Conservation (phyloP, 1,140 invertebrate genomes). For the Carposina sasakii region DNA sequence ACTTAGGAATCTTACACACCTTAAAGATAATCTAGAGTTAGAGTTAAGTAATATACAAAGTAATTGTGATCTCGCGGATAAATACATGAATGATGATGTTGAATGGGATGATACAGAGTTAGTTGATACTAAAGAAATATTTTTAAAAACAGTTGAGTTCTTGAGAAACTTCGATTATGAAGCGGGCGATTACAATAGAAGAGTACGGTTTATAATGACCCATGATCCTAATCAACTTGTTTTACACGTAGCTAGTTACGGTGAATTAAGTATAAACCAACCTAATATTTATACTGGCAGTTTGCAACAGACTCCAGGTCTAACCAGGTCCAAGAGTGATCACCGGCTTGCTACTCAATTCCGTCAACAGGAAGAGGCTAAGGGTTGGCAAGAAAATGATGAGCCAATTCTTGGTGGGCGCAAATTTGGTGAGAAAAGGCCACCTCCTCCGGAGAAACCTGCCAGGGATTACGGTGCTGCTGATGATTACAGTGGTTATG, state of each 20-base stretch:
- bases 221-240: constrained; percentile 93
- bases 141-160: constrained; percentile 94
- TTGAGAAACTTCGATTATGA: constrained; percentile 95
- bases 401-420: constrained; percentile 79
- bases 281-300: constrained; percentile 72
- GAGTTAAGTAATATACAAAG: constrained; percentile 94
- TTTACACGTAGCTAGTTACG: constrained; percentile 87
- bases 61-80: constrained; percentile 97
- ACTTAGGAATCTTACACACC: constrained; percentile 83
- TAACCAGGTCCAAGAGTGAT: constrained; percentile 95
- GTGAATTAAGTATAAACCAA: constrained; percentile 87
- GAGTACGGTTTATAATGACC: constrained; percentile 88
- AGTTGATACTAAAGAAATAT: constrained; percentile 95
- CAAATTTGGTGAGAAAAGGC: constrained; percentile 80
- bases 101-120: constrained; percentile 92
- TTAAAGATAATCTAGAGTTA: constrained; percentile 94
- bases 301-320: constrained; percentile 78
- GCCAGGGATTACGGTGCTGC: constrained; percentile 71
- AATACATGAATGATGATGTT: constrained; percentile 89
- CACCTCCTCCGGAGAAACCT: constrained; percentile 67
- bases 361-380: constrained; percentile 85
- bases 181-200: constrained; percentile 88
- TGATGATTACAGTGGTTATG: constrained; percentile 76
- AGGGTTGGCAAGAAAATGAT: constrained; percentile 72
- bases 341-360: constrained; percentile 92